These are phyloP conservation scores for Scaptomyza pallida DNA, from an alignment of 1,140 invertebrate genomes.

Conservation along the genomic window DNA sequence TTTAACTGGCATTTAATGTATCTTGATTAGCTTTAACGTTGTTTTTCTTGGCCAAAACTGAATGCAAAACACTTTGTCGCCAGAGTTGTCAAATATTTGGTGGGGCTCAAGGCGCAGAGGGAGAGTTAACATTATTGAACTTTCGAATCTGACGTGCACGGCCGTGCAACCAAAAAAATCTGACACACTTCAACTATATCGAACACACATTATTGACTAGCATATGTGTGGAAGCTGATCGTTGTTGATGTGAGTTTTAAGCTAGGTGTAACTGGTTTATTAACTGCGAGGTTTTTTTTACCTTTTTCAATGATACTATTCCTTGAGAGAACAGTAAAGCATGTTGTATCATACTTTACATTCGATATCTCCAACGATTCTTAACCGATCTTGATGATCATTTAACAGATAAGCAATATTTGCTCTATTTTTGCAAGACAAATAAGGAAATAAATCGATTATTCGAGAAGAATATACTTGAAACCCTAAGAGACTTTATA, in stretches of 20 bases:
- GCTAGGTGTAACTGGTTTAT: conserved; percentile 46
- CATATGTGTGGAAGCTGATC: not conserved
- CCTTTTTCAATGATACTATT: no score
- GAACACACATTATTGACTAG: conserved; percentile 20
- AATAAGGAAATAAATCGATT: no score
- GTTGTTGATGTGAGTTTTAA: conserved; percentile 28
- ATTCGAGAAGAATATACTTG: no score
- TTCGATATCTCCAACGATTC: no score
- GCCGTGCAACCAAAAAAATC: conserved; percentile 56
- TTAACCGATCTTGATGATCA: not conserved
- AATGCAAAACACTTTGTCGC: conserved; percentile 48
- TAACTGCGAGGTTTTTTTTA: no score
- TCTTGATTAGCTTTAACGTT: conserved; percentile 36
- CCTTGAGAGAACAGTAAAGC: no score
- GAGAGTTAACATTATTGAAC: conserved; percentile 43
- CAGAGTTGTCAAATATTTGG: not conserved
- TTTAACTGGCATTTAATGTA: conserved; percentile 59
- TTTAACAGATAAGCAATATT: not conserved
- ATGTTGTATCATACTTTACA: no score
- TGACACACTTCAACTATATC: no score
- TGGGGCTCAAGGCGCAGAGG: no score
- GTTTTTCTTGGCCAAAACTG: conserved; percentile 15
- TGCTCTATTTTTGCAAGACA: no score
- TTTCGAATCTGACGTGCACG: conserved; percentile 72
- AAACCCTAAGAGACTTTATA: no score